Evolutionary conservation across 2,888 invertebrate species (phyloP).

Genomic region (Tipula unca): DNA sequence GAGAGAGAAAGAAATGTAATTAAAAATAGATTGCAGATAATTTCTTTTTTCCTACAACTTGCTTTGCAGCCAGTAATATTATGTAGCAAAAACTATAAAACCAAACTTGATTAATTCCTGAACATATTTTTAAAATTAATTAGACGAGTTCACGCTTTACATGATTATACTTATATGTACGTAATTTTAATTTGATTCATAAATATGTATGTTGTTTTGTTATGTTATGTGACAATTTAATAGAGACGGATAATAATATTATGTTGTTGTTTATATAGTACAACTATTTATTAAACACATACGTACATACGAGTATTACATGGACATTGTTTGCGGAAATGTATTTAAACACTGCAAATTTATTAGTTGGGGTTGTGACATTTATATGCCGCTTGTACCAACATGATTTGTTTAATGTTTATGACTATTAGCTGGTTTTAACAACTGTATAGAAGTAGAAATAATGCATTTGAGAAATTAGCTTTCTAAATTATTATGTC

Average conservation of each 20-base stretch:
- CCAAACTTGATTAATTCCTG: not conserved
- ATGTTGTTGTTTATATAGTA: not conserved
- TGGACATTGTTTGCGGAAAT: not conserved
- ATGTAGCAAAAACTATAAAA: not conserved
- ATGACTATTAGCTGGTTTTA: not conserved
- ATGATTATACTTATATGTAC: not conserved
- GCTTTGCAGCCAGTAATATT: not conserved
- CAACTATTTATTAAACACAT: not conserved
- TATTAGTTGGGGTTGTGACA: not conserved
- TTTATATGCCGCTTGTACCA: not conserved
- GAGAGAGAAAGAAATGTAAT: not conserved
- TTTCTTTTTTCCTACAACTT: not conserved
- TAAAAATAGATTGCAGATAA: not conserved
- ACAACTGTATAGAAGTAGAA: not conserved
- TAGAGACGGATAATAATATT: not conserved
- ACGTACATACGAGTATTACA: not conserved
- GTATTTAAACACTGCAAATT: not conserved
- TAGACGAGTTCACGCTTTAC: not conserved
- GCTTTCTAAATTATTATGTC: not conserved
- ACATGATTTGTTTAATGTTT: not conserved
- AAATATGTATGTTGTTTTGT: not conserved
- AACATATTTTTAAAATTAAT: not conserved
- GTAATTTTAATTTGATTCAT: not conserved
- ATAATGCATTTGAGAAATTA: not conserved
- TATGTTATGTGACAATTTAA: not conserved